Base-by-base conservation (phyloP, 2,888 invertebrate species). In the Odontothrips loti region DNA sequence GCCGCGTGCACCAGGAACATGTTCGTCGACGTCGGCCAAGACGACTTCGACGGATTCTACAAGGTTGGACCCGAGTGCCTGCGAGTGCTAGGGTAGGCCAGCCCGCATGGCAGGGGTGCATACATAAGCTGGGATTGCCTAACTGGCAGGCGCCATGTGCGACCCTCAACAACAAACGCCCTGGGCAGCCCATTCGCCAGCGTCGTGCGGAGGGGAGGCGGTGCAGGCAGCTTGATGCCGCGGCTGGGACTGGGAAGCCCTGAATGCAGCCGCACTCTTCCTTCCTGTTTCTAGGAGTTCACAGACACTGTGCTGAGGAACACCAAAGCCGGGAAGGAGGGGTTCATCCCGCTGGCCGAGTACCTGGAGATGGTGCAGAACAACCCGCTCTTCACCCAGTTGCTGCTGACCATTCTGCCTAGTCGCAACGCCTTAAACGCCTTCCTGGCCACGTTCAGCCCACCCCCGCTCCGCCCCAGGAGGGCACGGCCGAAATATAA, bases 31-130 rank as follows among this genome's bases (percentile, higher is more conserved):
- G 68, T 27, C 23, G 68, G 68, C 23, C 8, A 23, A 11, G 68
- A 75, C 27, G 27, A 75, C 68, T 75, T 75, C 68, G 27, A 27
- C 68, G 68, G 68, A 12, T 75, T 75, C 68, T 75, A 27, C 27
- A 75, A 75, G 68, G 68, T 75, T 11, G 68, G 58, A 15, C 58
- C n/a, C 0, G 51, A 51, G 51, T 6, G 34, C 51, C 51, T 15
- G 6, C 10, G 15, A 58, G 11, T n/a, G 58, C 34, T 6, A 6
- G 34, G 34, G 34, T 43, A 43, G 34, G 34, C 34, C 34, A 6
- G 34, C 34, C 34, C 34, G 34, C 34, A 43, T 6, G 34, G 34
- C 34, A 43, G 34, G 34, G 3, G 34, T 43, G 34, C 34, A n/a
- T n/a, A n/a, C n/a, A n/a, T n/a, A n/a, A 6, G 34, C 34, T 6